Percentiles rank a stretch among this genome's conserved stretches.
Conservation (phyloP, 2,888 invertebrate genomes). For the Drosophila eohydei region DNA sequence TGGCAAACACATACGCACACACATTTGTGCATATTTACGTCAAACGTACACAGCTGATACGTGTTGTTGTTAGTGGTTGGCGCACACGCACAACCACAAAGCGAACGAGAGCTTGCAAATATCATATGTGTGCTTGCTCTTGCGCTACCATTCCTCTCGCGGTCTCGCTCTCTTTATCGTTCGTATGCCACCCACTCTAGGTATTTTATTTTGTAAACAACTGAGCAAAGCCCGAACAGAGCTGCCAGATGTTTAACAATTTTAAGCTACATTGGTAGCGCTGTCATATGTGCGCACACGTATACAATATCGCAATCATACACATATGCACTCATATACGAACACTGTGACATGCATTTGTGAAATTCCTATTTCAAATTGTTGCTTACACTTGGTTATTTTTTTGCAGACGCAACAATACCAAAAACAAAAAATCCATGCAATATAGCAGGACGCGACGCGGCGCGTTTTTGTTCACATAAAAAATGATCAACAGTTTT, state of each 20-base stretch:
- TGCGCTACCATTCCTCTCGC: conserved; percentile 11
- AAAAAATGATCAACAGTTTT: conserved; percentile 64
- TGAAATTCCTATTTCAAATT: conserved; percentile 57
- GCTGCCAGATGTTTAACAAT: conserved; percentile 55
- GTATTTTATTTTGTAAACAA: conserved; percentile 70
- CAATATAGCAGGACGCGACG: conserved; percentile 27
- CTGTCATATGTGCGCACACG: conserved; percentile 37
- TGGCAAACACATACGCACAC: conserved; percentile 45
- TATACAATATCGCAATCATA: conserved; percentile 18
- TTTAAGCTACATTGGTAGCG: conserved; percentile 57
- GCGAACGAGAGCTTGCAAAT: conserved; percentile 30
- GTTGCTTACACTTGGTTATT: conserved; percentile 26
- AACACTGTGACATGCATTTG: conserved; percentile 53
- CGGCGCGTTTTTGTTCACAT: conserved; percentile 10
- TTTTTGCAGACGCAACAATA: conserved; percentile 40
- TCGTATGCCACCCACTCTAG: conserved; percentile 42
- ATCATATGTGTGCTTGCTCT: conserved; percentile 33
- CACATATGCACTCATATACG: conserved; percentile 5
- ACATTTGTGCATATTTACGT: conserved; percentile 43
- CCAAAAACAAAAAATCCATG: conserved; percentile 25
- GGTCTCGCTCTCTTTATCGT: conserved; percentile 16
- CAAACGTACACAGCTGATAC: conserved; percentile 68
- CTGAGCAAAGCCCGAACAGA: conserved; percentile 42
- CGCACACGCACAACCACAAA: conserved; percentile 43
- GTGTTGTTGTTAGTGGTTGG: conserved; percentile 57